phyloP scores from a whole-genome alignment of 2,797 vertebrate genomes.

The Pseudomugil gertrudae region DNA sequence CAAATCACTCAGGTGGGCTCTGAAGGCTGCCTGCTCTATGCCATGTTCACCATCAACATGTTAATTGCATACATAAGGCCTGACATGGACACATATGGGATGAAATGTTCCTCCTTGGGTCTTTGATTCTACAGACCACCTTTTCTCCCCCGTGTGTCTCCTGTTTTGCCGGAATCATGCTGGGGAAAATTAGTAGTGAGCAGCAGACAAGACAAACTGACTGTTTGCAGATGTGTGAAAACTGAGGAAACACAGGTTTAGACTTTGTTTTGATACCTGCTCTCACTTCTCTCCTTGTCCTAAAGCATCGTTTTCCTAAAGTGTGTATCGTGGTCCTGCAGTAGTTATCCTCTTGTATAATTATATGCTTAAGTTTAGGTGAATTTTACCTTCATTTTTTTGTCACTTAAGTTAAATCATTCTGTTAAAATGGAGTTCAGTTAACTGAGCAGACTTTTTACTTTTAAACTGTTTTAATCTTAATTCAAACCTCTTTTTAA shows the following conservation, averaged over 20 bases:
- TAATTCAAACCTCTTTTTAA: too few relatives aligned
- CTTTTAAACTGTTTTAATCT: too few relatives aligned
- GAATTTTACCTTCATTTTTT: constrained; percentile 3
- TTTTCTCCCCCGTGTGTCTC: constrained; percentile 43
- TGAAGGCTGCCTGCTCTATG: constrained; percentile 20
- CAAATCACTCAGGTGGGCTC: constrained; percentile 54
- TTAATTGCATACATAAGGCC: constrained; percentile 59
- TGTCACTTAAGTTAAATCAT: neutral
- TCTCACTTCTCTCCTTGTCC: constrained; percentile 24
- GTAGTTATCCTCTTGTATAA: constrained; percentile 13
- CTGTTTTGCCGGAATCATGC: constrained; percentile 51
- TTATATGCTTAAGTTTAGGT: constrained; percentile 13
- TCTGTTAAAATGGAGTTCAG: neutral
- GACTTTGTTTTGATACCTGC: constrained; percentile 40
- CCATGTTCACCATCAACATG: constrained; percentile 61
- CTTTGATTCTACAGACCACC: constrained; percentile 53
- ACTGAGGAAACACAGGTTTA: constrained; percentile 62
- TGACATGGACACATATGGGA: constrained; percentile 62
- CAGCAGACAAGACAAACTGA: constrained; percentile 64
- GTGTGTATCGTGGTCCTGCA: neutral
- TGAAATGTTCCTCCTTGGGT: constrained; percentile 35
- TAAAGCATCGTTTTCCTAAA: constrained; percentile 25
- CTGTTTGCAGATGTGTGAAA: constrained; percentile 69
- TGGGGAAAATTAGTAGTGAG: constrained; percentile 61
- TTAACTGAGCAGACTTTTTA: neutral